Percentiles rank a stretch among this genome's conserved stretches.
Evolutionary conservation across 2,113 vertebrate genomes (phyloP).

Genomic region (Malaclemys terrapin): DNA sequence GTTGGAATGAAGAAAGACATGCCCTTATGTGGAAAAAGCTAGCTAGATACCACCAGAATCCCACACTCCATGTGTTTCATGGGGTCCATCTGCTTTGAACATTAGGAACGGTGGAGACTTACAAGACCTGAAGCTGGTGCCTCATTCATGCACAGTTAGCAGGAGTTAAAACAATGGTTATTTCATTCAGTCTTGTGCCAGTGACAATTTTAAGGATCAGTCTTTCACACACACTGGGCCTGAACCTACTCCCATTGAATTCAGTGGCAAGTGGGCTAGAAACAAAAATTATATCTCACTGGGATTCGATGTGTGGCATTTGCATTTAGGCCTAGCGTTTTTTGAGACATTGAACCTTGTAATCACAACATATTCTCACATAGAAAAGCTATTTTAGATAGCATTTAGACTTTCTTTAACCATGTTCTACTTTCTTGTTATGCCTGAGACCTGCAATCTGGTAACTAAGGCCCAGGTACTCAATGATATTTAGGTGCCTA

Average conservation of each 20-base stretch:
- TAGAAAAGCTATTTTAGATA: neutral
- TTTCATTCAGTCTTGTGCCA: neutral
- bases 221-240: rapidly evolving
- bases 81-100: neutral
- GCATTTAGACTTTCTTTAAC: neutral
- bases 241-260: neutral
- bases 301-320: neutral
- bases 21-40: neutral
- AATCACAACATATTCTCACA: neutral
- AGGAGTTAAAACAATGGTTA: neutral
- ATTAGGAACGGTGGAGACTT: too few relatives aligned
- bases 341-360: neutral
- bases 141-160: neutral
- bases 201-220: neutral
- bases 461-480: neutral
- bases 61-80: neutral
- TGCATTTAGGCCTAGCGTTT: neutral
- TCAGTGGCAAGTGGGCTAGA: neutral
- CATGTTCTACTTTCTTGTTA: neutral
- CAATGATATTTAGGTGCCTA: neutral
- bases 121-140: neutral
- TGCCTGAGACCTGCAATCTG: neutral
- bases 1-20: neutral
- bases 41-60: neutral
- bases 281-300: neutral